Percentiles rank a stretch among this genome's conserved stretches.
Evolutionary conservation across 1,140 invertebrate species (phyloP).

Genomic region (Cherax destructor): DNA sequence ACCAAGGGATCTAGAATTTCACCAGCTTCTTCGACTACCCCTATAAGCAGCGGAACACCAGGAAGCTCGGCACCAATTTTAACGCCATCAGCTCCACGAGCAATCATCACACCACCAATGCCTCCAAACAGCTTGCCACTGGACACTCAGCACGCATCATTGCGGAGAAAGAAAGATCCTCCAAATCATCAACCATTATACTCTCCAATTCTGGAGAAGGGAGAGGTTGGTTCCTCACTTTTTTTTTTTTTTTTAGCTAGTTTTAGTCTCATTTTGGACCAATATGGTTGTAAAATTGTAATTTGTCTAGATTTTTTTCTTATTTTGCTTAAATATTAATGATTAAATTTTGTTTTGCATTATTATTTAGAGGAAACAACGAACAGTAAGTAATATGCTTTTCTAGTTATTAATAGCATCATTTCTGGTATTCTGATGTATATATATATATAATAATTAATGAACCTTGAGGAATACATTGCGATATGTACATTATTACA

Average conservation of each 20-base stretch:
- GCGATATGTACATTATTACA: too few species aligned
- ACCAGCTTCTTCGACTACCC: constrained; percentile 10
- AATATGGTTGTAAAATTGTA: background rate
- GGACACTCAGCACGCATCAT: constrained; percentile 79
- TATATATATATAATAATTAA: too few species aligned
- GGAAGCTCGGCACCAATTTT: constrained; percentile 72
- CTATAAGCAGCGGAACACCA: background rate
- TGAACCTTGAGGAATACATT: too few species aligned
- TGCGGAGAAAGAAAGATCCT: constrained; percentile 78
- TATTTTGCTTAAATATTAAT: background rate
- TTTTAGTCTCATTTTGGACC: background rate
- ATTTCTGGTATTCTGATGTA: background rate
- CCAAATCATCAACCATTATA: constrained; percentile 75
- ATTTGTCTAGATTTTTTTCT: background rate
- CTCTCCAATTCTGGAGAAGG: constrained; percentile 77
- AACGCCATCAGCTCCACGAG: constrained; percentile 65
- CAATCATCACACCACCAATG: constrained; percentile 64
- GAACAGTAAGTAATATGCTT: background rate
- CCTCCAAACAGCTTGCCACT: constrained; percentile 74
- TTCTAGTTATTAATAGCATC: background rate
- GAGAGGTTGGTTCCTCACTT: constrained; percentile 73
- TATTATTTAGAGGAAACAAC: background rate
- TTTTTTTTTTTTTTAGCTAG: background rate
- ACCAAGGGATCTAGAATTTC: constrained; percentile 21
- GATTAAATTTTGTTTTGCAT: constrained; percentile 1